Conservation (phyloP, 1,140 invertebrate genomes). For the Metaphire vulgaris region DNA sequence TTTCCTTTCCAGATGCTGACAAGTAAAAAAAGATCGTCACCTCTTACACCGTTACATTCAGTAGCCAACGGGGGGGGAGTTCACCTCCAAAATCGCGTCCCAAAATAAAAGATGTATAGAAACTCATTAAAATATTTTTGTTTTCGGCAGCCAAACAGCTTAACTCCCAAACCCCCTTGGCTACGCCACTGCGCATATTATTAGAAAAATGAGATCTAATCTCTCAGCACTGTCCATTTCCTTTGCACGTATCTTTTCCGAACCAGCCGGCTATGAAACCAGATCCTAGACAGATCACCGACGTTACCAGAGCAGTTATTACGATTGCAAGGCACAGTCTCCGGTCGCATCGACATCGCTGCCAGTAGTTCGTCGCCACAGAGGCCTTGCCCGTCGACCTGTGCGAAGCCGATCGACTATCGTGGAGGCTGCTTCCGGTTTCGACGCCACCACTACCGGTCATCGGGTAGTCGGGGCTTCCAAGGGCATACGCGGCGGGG, state of each 20-base stretch:
- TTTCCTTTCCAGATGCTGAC: too few species aligned
- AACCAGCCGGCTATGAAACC: not conserved
- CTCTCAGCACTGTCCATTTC: too few species aligned
- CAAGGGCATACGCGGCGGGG: not conserved
- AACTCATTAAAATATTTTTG: too few species aligned
- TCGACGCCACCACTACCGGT: not conserved
- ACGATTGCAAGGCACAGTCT: not conserved
- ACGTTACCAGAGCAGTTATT: not conserved
- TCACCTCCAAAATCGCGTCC: too few species aligned
- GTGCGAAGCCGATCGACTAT: not conserved
- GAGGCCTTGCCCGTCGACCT: not conserved
- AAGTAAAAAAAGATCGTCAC: too few species aligned
- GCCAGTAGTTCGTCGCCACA: not conserved
- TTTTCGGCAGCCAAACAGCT: too few species aligned
- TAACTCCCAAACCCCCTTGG: too few species aligned
- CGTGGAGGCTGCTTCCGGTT: not conserved
- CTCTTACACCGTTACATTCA: too few species aligned
- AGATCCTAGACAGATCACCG: not conserved
- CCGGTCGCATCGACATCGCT: not conserved
- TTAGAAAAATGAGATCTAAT: too few species aligned
- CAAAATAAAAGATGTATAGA: too few species aligned
- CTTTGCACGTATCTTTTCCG: not conserved
- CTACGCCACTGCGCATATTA: too few species aligned
- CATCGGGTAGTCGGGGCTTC: not conserved
- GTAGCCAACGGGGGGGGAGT: too few species aligned